phyloP scores from a whole-genome alignment of 2,113 vertebrate genomes.

The Hiodon tergisus region DNA sequence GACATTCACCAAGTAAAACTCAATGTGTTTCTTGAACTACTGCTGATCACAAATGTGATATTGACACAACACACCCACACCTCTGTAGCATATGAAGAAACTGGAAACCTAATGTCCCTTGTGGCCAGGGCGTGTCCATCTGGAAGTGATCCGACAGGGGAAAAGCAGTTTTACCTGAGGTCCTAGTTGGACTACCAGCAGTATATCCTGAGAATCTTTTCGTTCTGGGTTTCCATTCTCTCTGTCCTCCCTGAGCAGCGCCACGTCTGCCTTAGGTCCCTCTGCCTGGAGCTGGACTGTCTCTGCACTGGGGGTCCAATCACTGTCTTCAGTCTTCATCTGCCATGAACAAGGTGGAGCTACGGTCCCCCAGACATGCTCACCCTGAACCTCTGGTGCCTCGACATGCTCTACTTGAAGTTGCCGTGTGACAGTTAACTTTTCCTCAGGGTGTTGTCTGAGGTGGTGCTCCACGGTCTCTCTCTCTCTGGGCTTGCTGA shows the following conservation, averaged over 20 bases:
- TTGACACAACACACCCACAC: no score
- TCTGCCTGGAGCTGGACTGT: constrained; percentile 10
- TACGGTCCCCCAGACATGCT: background rate
- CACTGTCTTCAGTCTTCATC: background rate
- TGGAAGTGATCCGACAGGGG: no score
- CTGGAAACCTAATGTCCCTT: no score
- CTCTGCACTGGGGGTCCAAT: background rate
- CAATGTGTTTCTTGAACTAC: no score
- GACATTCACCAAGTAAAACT: no score
- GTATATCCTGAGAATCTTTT: background rate
- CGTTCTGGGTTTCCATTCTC: background rate
- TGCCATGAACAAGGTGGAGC: constrained; percentile 1
- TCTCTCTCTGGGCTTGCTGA: background rate
- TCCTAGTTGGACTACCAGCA: background rate
- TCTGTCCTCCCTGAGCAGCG: background rate
- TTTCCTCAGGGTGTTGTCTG: background rate
- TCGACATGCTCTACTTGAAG: constrained; percentile 3
- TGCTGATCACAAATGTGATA: no score
- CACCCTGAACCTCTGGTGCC: background rate
- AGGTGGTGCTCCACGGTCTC: background rate
- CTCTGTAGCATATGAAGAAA: no score
- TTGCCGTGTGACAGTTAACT: background rate
- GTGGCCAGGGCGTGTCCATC: no score
- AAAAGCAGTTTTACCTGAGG: background rate
- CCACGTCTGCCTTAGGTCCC: background rate